These are phyloP conservation scores for Cybosia mesomella DNA, from an alignment of 2,888 invertebrate species.

Conservation along the genomic window DNA sequence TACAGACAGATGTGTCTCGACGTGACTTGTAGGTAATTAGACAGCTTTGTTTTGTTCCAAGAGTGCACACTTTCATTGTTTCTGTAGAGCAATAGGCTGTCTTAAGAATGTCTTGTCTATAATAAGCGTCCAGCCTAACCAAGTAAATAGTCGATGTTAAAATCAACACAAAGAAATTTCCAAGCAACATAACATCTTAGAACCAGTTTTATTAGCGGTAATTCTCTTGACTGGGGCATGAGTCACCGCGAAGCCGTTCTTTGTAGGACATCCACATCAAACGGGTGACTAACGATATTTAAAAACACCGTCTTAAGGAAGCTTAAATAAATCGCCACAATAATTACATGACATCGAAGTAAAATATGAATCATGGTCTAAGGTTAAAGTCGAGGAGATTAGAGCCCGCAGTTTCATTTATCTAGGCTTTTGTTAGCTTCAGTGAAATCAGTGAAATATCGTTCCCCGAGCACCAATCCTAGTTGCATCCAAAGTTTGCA, in stretches of 20 bases:
- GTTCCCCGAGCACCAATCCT: too few species aligned
- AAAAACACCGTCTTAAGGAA: slow-evolving; percentile 6
- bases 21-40: too few species aligned
- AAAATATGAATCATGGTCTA: slow-evolving; percentile 10
- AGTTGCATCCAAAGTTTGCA: too few species aligned
- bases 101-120: too few species aligned
- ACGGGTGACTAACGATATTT: slow-evolving; percentile 6
- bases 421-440: not conserved
- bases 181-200: not conserved
- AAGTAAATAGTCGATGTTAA: not conserved
- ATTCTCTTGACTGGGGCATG: slow-evolving; percentile 36
- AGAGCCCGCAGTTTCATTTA: not conserved
- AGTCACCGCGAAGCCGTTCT: slow-evolving; percentile 52
- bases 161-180: not conserved
- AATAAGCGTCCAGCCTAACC: too few species aligned
- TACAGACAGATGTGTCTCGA: too few species aligned
- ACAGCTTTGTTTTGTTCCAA: too few species aligned
- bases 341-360: slow-evolving; percentile 13
- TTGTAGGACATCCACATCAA: slow-evolving; percentile 37
- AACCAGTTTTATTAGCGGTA: slow-evolving; percentile 8
- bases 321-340: slow-evolving; percentile 3
- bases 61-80: too few species aligned
- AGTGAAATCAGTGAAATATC: not conserved
- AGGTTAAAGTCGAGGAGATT: not conserved
- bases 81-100: too few species aligned